Percentiles rank a stretch among this genome's conserved stretches.
Evolutionary conservation across 2,888 invertebrate genomes (phyloP).

Genomic region (Ashinkailepas kermadecensis): DNA sequence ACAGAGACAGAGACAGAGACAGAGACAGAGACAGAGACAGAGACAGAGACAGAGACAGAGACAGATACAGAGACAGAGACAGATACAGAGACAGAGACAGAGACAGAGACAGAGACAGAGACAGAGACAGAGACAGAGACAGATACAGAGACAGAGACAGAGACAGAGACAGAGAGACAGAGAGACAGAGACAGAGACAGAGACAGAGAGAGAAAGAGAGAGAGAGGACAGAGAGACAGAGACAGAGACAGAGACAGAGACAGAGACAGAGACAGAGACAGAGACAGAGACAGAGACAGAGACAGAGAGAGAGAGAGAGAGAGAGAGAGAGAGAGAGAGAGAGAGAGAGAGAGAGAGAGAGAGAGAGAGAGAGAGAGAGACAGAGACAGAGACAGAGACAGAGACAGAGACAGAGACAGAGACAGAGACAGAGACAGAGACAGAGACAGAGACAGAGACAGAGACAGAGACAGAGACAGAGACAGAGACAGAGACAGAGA

Average conservation of each 20-base stretch:
- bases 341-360: not conserved
- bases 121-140: conserved; percentile 24
- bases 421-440: too few species aligned
- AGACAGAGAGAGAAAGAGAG: too few species aligned
- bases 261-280: not conserved
- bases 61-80: not conserved
- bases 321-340: conserved; percentile 14
- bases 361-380: too few species aligned
- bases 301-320: not conserved
- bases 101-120: conserved; percentile 22
- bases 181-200: too few species aligned
- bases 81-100: conserved; percentile 2
- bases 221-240: too few species aligned
- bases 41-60: not conserved
- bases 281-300: not conserved
- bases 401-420: too few species aligned
- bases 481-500: too few species aligned
- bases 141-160: conserved; percentile 14
- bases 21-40: not conserved
- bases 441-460: too few species aligned
- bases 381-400: too few species aligned
- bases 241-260: too few species aligned
- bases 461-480: too few species aligned
- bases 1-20: not conserved
- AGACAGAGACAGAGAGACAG: not conserved